Evolutionary conservation across 2,797 vertebrate genomes (phyloP).

Genomic region (Sandelia bainsii): DNA sequence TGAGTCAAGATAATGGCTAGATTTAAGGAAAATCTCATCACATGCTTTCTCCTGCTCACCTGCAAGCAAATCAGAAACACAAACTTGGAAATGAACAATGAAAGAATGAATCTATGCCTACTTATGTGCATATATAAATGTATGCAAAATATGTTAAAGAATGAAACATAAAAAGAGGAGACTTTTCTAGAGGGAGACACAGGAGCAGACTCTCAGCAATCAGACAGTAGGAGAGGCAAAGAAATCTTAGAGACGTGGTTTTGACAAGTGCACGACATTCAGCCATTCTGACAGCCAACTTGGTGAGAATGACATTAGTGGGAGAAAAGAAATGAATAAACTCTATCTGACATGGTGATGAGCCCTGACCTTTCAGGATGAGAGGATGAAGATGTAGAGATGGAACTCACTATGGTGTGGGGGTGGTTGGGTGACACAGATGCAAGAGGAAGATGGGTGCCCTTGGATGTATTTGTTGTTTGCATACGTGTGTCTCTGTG

Average conservation of each 20-base stretch:
- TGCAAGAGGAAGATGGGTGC: constrained; percentile 24
- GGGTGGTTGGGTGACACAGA: constrained; percentile 60
- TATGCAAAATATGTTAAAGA: constrained; percentile 25
- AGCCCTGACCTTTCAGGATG: constrained; percentile 76
- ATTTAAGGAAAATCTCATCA: constrained; percentile 67
- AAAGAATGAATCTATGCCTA: constrained; percentile 34
- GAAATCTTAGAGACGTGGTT: constrained; percentile 42
- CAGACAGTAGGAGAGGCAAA: constrained; percentile 22
- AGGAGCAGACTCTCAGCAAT: neutral
- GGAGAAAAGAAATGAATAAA: constrained; percentile 68
- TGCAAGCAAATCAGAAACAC: constrained; percentile 60
- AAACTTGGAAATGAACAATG: constrained; percentile 41
- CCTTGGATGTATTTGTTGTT: constrained; percentile 21
- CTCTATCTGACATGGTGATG: constrained; percentile 72
- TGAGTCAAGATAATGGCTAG: constrained; percentile 67
- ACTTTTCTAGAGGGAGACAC: constrained; percentile 24
- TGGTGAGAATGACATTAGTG: constrained; percentile 63
- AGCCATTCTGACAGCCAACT: constrained; percentile 60
- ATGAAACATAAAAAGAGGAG: constrained; percentile 26
- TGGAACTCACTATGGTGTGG: constrained; percentile 37
- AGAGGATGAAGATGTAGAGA: constrained; percentile 60
- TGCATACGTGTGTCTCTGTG: constrained; percentile 17
- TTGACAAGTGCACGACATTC: constrained; percentile 55
- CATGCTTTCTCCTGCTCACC: constrained; percentile 60
- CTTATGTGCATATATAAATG: constrained; percentile 12